These are phyloP conservation scores for Trachelus tabidus DNA, from an alignment of 2,888 invertebrate species.

Conservation along the genomic window DNA sequence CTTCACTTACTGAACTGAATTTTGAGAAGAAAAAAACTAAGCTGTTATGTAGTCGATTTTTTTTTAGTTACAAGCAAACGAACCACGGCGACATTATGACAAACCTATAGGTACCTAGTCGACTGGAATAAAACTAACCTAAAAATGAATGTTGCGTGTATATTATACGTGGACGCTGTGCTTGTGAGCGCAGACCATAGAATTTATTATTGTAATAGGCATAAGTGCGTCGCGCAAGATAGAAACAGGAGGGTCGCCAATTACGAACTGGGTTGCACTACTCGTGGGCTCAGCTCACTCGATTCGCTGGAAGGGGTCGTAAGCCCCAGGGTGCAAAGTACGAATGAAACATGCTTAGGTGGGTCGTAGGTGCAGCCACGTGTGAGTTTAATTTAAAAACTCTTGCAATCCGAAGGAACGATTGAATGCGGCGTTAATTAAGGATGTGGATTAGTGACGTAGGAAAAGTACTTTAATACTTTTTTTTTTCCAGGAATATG, in stretches of 20 bases:
- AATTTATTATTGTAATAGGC: conserved; percentile 5
- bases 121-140: too few relatives aligned
- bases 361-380: neutral
- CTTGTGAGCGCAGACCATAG: neutral
- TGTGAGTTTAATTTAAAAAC: neutral
- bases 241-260: conserved; percentile 36
- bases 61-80: neutral
- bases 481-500: conserved; percentile 76
- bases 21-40: too few relatives aligned
- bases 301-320: neutral
- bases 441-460: conserved; percentile 4
- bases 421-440: neutral
- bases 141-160: neutral
- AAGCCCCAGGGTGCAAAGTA: neutral
- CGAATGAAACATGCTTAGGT: neutral
- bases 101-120: neutral
- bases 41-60: too few relatives aligned
- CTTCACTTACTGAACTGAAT: too few relatives aligned
- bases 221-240: neutral
- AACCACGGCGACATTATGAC: neutral
- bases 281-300: conserved; percentile 35
- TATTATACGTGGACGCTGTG: neutral
- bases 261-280: conserved; percentile 55
- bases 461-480: neutral
- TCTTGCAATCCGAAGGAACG: neutral